These are phyloP conservation scores for Drosophila cognata DNA, from an alignment of 2,888 invertebrate species.

Conservation along the genomic window DNA sequence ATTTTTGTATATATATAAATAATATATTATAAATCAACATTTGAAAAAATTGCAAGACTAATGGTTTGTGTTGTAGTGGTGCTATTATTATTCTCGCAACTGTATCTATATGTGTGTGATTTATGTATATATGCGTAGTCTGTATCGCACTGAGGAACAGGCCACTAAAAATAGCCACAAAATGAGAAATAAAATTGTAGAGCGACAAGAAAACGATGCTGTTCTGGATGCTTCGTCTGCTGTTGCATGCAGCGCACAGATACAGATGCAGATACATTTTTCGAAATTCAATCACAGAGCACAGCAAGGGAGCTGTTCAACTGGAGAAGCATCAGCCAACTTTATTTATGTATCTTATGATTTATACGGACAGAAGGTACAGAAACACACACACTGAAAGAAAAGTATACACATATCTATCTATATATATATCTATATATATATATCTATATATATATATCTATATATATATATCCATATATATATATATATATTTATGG, in stretches of 20 bases:
- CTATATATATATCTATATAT: not conserved
- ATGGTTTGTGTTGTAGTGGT: not conserved
- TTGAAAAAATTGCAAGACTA: not conserved
- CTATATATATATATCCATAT: not conserved
- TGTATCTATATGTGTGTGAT: slow-evolving; percentile 1
- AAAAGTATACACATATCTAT: slow-evolving; percentile 3
- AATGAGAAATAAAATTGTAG: slow-evolving; percentile 75
- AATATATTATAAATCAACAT: not conserved
- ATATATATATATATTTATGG: not conserved
- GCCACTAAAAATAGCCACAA: slow-evolving; percentile 70
- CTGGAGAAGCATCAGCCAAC: slow-evolving; percentile 51
- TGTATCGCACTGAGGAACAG: slow-evolving; percentile 24
- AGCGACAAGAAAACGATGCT: slow-evolving; percentile 55
- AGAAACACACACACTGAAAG: slow-evolving; percentile 10
- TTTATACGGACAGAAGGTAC: slow-evolving; percentile 62
- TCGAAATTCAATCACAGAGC: slow-evolving; percentile 70
- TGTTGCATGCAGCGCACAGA: slow-evolving; percentile 49
- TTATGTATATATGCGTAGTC: slow-evolving; percentile 31
- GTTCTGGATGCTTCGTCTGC: slow-evolving; percentile 38
- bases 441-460: not conserved
- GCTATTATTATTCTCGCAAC: not conserved
- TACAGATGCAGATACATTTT: slow-evolving; percentile 65
- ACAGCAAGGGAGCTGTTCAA: slow-evolving; percentile 53
- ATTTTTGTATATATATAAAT: not conserved
- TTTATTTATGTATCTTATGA: slow-evolving; percentile 44